Conservation (phyloP, 2,797 vertebrate genomes). For the Hoplostethus atlanticus region DNA sequence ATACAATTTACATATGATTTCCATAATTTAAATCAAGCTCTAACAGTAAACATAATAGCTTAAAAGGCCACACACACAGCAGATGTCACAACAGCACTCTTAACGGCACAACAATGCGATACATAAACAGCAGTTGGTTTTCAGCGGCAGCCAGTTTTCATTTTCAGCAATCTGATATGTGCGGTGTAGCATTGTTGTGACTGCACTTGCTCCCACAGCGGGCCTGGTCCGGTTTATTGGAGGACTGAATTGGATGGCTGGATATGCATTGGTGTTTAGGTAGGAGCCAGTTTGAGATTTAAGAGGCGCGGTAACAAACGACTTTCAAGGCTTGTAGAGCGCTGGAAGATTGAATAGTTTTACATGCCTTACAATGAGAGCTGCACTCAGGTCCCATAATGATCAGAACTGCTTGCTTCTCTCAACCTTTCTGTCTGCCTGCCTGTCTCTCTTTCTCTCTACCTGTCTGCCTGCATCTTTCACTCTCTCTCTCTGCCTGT, state of each 20-base stretch:
- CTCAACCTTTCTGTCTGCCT: not conserved
- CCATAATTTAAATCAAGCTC: constrained; percentile 55
- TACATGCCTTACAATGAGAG: not conserved
- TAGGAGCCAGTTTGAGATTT: constrained; percentile 7
- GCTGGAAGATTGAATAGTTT: not conserved
- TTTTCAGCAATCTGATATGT: not conserved
- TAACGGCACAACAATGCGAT: constrained; percentile 18
- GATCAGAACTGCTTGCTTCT: not conserved
- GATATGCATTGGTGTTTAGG: not conserved
- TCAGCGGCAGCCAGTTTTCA: not conserved
- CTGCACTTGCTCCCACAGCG: not conserved
- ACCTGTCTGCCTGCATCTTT: not conserved
- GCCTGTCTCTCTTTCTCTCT: not conserved
- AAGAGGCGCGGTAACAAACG: constrained; percentile 9
- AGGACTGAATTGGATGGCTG: not conserved
- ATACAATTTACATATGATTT: constrained; percentile 65
- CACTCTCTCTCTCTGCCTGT: not conserved
- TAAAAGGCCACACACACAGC: constrained; percentile 51
- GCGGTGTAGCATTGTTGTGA: not conserved
- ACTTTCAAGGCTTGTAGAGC: constrained; percentile 6
- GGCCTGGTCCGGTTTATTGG: not conserved
- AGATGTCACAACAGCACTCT: constrained; percentile 18
- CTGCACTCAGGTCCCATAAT: not conserved
- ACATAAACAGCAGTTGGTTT: constrained; percentile 3
- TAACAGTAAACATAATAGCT: constrained; percentile 42